These are phyloP conservation scores for Pyrrhosoma nymphula DNA, from an alignment of 2,888 invertebrate genomes.

Conservation along the genomic window DNA sequence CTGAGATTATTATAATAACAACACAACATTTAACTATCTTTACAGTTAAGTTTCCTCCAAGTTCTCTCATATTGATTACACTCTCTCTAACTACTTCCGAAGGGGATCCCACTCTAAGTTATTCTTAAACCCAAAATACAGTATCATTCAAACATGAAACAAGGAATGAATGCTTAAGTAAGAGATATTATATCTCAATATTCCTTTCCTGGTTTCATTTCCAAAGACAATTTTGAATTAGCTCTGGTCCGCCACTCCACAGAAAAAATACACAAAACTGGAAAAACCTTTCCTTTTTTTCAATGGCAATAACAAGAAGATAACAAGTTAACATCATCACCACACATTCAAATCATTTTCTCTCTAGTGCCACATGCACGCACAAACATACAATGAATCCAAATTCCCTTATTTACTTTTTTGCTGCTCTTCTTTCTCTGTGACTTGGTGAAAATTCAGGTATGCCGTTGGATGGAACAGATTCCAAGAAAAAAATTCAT, in stretches of 20 bases:
- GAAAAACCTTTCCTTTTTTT: constrained; percentile 64
- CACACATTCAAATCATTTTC: constrained; percentile 43
- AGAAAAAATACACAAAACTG: constrained; percentile 68
- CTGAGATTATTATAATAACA: constrained; percentile 61
- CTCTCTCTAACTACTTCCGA: constrained; percentile 65
- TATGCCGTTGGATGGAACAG: constrained; percentile 57
- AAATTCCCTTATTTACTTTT: constrained; percentile 57
- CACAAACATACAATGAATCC: constrained; percentile 54
- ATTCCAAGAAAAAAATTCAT: constrained; percentile 44
- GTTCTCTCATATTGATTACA: constrained; percentile 67
- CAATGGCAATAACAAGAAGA: constrained; percentile 68
- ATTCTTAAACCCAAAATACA: constrained; percentile 60
- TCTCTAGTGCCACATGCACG: constrained; percentile 13
- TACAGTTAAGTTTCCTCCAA: constrained; percentile 62
- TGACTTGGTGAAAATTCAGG: constrained; percentile 61
- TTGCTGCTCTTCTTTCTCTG: constrained; percentile 44
- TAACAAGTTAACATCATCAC: constrained; percentile 66
- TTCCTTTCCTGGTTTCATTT: constrained; percentile 64
- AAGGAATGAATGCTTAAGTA: constrained; percentile 54
- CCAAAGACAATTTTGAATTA: constrained; percentile 67
- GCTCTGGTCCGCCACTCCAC: constrained; percentile 65
- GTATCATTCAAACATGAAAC: constrained; percentile 65
- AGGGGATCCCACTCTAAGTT: constrained; percentile 53
- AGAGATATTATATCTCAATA: constrained; percentile 58
- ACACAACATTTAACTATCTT: constrained; percentile 67